Evolutionary conservation across 2,888 invertebrate species (phyloP).

Genomic region (Cylindroiulus punctatus): DNA sequence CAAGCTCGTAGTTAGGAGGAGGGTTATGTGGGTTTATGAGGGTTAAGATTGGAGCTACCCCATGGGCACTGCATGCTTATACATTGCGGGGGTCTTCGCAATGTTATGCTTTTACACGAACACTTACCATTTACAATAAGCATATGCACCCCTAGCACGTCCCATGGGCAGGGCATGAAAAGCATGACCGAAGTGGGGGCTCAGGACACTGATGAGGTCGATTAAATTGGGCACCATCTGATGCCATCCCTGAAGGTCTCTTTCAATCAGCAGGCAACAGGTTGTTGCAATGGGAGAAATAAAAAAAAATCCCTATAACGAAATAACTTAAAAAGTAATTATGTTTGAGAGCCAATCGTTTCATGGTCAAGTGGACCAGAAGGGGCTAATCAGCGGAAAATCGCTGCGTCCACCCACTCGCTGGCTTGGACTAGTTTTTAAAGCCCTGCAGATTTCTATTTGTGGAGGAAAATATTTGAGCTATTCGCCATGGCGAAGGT

Average conservation of each 20-base stretch:
- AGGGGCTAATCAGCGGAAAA: slow-evolving; percentile 9
- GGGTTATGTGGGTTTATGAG: no score
- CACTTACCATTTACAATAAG: no score
- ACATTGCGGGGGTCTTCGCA: no score
- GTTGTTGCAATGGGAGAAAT: not conserved
- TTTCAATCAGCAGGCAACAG: not conserved
- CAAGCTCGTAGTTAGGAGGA: no score
- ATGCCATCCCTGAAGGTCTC: slow-evolving; percentile 37
- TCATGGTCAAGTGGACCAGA: slow-evolving; percentile 42
- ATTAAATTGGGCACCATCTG: not conserved
- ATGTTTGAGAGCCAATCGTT: not conserved
- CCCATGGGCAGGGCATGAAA: no score
- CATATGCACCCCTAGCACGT: no score
- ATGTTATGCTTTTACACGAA: not conserved
- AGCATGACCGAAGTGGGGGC: not conserved
- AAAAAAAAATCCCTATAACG: not conserved
- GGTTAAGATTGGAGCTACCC: no score
- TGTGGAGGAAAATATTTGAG: slow-evolving; percentile 23
- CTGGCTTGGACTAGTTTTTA: slow-evolving; percentile 12
- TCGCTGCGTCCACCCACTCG: slow-evolving; percentile 11
- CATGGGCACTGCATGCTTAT: no score
- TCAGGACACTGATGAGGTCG: not conserved
- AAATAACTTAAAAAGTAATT: slow-evolving; percentile 4
- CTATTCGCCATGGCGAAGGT: slow-evolving; percentile 31
- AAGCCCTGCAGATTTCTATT: not conserved